phyloP scores from a whole-genome alignment of 2,888 invertebrate species.

The Empis livida region DNA sequence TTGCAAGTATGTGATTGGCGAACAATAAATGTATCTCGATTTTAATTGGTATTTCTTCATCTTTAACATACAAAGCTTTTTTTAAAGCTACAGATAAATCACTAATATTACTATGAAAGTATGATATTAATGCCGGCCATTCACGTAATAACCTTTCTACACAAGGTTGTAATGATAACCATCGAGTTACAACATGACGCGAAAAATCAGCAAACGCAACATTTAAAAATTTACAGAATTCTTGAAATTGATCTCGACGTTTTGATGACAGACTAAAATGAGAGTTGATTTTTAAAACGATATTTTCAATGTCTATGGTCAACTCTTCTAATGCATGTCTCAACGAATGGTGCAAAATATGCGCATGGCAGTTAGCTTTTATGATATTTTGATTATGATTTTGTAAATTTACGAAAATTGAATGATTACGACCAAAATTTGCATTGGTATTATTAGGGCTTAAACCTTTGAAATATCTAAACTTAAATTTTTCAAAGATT shows the following conservation, averaged over 20 bases:
- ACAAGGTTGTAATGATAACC: constrained; percentile 2
- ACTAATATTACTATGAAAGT: constrained; percentile 4
- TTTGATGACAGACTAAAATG: too few relatives aligned
- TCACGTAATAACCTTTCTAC: constrained; percentile 1
- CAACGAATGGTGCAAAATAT: constrained; percentile 5
- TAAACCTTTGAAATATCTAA: not conserved
- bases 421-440: too few relatives aligned
- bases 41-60: constrained; percentile 1
- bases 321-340: constrained; percentile 5
- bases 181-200: constrained; percentile 3
- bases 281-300: too few relatives aligned
- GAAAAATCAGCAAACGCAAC: constrained; percentile 2
- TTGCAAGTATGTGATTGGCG: constrained; percentile 2
- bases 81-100: too few relatives aligned
- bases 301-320: too few relatives aligned
- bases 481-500: not conserved
- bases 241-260: too few relatives aligned
- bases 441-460: too few relatives aligned
- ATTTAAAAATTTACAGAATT: too few relatives aligned
- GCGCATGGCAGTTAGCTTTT: constrained; percentile 7
- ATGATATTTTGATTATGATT: constrained; percentile 6
- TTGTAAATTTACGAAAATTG: too few relatives aligned
- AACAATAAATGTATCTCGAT: constrained; percentile 3
- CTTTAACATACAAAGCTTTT: constrained; percentile 1
- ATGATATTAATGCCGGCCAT: constrained; percentile 4